phyloP scores from a whole-genome alignment of 2,888 invertebrate genomes.

The Cybosia mesomella region DNA sequence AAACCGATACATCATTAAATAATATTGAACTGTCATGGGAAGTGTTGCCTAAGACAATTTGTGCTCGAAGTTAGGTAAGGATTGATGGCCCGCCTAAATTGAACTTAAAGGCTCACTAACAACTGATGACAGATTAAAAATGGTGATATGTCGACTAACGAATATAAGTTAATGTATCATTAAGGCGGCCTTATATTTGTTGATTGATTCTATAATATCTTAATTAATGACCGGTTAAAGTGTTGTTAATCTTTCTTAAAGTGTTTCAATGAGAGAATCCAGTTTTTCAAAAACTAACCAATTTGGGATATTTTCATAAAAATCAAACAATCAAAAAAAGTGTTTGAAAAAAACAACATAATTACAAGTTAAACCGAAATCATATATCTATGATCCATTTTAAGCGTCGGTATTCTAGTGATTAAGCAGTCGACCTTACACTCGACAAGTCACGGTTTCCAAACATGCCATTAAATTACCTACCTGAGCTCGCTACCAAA shows the following conservation, averaged over 20 bases:
- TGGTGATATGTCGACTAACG: constrained; percentile 29
- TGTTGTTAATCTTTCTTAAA: not conserved
- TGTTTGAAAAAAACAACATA: not conserved
- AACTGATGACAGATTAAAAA: constrained; percentile 36
- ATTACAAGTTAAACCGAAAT: too few relatives aligned
- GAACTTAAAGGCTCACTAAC: constrained; percentile 25
- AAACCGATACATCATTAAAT: constrained; percentile 68
- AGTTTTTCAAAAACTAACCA: not conserved
- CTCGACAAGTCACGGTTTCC: too few relatives aligned
- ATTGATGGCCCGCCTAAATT: constrained; percentile 44
- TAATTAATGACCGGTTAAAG: not conserved
- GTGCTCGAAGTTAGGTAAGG: constrained; percentile 43
- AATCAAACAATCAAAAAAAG: too few relatives aligned
- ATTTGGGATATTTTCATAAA: too few relatives aligned
- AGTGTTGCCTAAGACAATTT: constrained; percentile 66
- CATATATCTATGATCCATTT: too few relatives aligned
- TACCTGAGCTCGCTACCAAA: too few relatives aligned
- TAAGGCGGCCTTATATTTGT: constrained; percentile 23
- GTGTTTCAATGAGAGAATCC: not conserved
- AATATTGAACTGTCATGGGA: constrained; percentile 69
- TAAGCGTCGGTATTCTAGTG: too few relatives aligned
- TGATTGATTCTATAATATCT: constrained; percentile 16
- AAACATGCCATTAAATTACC: too few relatives aligned
- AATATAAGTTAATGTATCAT: constrained; percentile 29
- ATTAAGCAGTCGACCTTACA: too few relatives aligned